phyloP scores from a whole-genome alignment of 1,140 invertebrate species.

The Drosophila orosa region DNA sequence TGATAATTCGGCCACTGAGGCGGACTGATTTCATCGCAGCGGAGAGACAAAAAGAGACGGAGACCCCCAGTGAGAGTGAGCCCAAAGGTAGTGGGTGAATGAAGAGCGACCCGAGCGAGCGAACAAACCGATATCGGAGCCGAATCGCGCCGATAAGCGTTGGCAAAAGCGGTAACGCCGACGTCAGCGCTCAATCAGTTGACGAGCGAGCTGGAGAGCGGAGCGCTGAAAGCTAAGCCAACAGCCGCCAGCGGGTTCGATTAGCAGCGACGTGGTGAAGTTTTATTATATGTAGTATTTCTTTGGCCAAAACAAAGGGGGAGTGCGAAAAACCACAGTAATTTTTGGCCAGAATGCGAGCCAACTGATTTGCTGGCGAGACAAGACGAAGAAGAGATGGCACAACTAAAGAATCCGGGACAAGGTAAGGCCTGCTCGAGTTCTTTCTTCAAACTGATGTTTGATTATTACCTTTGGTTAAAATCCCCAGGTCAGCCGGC shows the following conservation, averaged over 20 bases:
- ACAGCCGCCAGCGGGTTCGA: conserved; percentile 57
- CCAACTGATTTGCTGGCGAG: conserved; percentile 48
- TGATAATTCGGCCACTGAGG: conserved; percentile 63
- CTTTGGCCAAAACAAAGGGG: conserved; percentile 39
- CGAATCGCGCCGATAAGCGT: conserved; percentile 49
- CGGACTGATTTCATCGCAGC: conserved; percentile 42
- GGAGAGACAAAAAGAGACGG: conserved; percentile 5
- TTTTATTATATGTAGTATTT: conserved; percentile 39
- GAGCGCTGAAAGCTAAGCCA: conserved; percentile 36
- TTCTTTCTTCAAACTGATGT: neutral
- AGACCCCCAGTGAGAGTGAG: neutral
- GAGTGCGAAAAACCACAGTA: conserved; percentile 48
- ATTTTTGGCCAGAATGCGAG: conserved; percentile 58
- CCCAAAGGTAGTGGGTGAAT: conserved; percentile 17
- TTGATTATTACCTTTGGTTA: neutral
- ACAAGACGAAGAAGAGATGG: conserved; percentile 50
- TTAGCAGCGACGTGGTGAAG: conserved; percentile 77
- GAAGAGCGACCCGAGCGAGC: conserved; percentile 23
- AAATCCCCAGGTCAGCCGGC: conserved; percentile 49
- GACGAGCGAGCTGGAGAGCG: conserved; percentile 60
- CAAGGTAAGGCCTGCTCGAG: conserved; percentile 53
- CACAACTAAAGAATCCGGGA: conserved; percentile 63
- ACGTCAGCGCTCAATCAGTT: conserved; percentile 71
- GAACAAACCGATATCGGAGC: conserved; percentile 37
- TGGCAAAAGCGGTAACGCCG: conserved; percentile 33